Base-by-base conservation (phyloP, 2,797 vertebrate species). In the Chiloscyllium punctatum region DNA sequence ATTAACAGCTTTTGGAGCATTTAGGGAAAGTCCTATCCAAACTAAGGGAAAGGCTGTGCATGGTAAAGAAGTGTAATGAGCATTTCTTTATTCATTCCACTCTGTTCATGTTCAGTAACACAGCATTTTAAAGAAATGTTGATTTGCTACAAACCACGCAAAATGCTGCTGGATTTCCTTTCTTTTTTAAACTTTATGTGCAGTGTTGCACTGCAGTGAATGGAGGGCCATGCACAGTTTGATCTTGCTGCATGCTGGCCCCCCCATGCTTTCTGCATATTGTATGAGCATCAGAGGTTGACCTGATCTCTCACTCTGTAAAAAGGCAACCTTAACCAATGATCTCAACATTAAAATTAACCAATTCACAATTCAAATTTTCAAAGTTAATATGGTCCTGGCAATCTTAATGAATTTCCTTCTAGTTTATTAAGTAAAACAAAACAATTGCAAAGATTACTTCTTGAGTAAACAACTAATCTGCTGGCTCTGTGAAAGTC, bases 41-140 rank as follows among this genome's bases (percentile, higher is more conserved):
- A 3, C 53, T 9, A 42, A 37, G n/a, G 33, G 69, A 57, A 69
- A 21, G 16, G 66, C 5, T 21, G 33, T 94, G 23, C 90, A 33
- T 96, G 96, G 96, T 97, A 96, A 96, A 95, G 97, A 96, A 96
- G 96, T 96, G 96, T 96, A 96, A 95, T 96, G 84, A 33, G 96
- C 96, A 96, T 97, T 97, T 86, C 96, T 96, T 96, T 96, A 95
- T 96, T 96, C 96, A 88, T 96, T 96, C 96, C 96, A 96, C 96
- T 48, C 96, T 96, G 96, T 96, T 96, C 96, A 97, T 96, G 96
- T 97, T 96, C 96, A 96, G 96, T 96, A 96, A 77, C 79, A 25
- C 77, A 96, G 96, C 96, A 96, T 96, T 96, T 53, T 96, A 96
- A 94, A 96, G 96, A 95, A 96, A 97, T 96, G 96, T 97, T 97